Base-by-base conservation (phyloP, 1,140 invertebrate genomes). In the Drosophila sp. region DNA sequence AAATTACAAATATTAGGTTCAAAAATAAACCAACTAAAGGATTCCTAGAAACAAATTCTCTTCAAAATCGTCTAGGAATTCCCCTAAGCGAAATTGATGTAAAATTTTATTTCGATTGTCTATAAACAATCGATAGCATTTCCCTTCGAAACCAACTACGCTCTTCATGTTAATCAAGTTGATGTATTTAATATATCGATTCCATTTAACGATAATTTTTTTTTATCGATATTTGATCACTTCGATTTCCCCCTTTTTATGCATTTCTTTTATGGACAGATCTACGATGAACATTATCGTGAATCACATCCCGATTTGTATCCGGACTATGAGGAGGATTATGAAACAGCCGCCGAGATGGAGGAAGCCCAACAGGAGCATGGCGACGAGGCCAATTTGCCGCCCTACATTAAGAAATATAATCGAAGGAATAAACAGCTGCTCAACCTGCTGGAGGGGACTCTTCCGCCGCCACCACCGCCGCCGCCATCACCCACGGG, bases 361-460 rank as follows among this genome's bases (percentile, higher is more conserved):
- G 81, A 91, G 60, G 81, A 91, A 62, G 84, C 80, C 0, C 77
- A 86, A 57, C 80, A 80, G 60, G 77, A 79, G 10, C 72, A 80
- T 8, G 77, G 75, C 30, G 90, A 77, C 11, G 90, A 91, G 58
- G 86, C 83, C 10, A 82, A 91, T 60, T 62, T 91, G 55, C 90
- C 90, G 54, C 90, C 90, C 1, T 91, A 91, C 32, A 91, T 91
- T 33, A 90, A 90, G 55, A 91, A 91, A 29, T 91, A 91, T 50
- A 91, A 90, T 66, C 54, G 90, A 4, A 69, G 90, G 10, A 91
- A 91, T 56, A 91, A 91, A 56, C 90, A 91, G 60, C 61, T 91
- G 17, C 64, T 91, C 1, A 90, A 91, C 54, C 71, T 91, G 6
- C 81, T 91, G 3, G 90, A 91, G 55, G 90, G 90, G 29, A 91